These are phyloP conservation scores for Yponomeuta malinellus DNA, from an alignment of 2,888 invertebrate genomes.

Conservation along the genomic window DNA sequence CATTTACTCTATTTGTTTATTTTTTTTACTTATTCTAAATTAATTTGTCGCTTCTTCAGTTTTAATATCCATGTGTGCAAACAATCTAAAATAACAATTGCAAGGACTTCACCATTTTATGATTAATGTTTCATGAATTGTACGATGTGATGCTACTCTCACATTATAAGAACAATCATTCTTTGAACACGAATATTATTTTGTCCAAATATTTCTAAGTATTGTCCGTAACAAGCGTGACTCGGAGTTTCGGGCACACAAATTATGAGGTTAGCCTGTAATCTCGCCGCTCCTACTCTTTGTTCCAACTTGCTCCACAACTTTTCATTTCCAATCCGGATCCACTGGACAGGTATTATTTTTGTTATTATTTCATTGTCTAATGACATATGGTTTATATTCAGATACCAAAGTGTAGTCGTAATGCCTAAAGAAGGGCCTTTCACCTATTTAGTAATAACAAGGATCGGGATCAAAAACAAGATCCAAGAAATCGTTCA, in stretches of 20 bases:
- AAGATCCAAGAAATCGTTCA: not conserved
- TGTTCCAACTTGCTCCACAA: conserved; percentile 24
- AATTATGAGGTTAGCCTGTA: conserved; percentile 23
- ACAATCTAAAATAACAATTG: not conserved
- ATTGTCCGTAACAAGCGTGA: conserved; percentile 18
- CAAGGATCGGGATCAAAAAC: too few relatives aligned
- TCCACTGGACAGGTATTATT: conserved; percentile 25
- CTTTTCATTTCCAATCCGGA: conserved; percentile 24
- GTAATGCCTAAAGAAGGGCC: too few relatives aligned
- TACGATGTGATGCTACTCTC: not conserved
- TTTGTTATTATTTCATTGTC: conserved; percentile 24
- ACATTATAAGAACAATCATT: not conserved
- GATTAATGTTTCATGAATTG: not conserved
- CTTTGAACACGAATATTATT: conserved; percentile 6
- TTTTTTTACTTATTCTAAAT: not conserved
- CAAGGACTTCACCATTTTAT: not conserved
- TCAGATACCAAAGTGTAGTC: too few relatives aligned
- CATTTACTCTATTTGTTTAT: not conserved
- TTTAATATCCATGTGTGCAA: not conserved
- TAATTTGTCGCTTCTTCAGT: not conserved
- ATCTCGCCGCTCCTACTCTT: conserved; percentile 21
- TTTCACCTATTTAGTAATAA: too few relatives aligned
- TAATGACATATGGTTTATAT: conserved; percentile 20
- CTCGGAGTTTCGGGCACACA: conserved; percentile 17
- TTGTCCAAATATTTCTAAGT: conserved; percentile 14